These are phyloP conservation scores for Choristoneura rosaceana DNA, from an alignment of 2,888 invertebrate species.

Conservation along the genomic window DNA sequence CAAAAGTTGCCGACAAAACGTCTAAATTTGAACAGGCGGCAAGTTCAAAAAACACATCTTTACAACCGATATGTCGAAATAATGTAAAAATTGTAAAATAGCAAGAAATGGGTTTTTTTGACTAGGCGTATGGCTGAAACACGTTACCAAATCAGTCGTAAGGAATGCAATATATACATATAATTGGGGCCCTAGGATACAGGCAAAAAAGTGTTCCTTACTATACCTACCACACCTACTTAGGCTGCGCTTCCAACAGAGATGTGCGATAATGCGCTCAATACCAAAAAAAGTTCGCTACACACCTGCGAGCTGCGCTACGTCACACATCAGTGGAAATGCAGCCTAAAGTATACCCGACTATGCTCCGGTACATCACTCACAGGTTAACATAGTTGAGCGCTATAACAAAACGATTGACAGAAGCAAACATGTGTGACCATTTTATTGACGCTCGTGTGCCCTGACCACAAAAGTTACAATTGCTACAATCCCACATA, in stretches of 20 bases:
- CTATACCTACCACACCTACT: too few species aligned
- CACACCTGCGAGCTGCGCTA: too few species aligned
- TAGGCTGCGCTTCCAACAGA: too few species aligned
- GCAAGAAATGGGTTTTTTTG: conserved; percentile 18
- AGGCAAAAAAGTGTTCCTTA: neutral
- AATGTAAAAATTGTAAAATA: conserved; percentile 1
- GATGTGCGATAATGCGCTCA: too few species aligned
- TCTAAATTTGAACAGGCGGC: neutral
- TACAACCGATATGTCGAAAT: conserved; percentile 1
- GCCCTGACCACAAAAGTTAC: too few species aligned
- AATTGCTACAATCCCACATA: too few species aligned
- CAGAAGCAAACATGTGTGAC: too few species aligned
- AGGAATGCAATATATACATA: conserved; percentile 31
- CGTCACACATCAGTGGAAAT: too few species aligned
- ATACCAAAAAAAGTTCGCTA: too few species aligned
- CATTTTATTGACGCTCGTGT: too few species aligned
- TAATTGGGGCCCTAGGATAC: neutral
- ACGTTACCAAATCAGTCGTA: conserved; percentile 30
- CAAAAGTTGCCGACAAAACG: neutral
- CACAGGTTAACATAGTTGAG: neutral
- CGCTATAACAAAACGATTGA: neutral
- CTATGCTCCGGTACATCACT: neutral
- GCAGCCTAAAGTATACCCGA: too few species aligned
- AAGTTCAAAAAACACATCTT: neutral
- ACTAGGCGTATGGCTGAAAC: conserved; percentile 37